Conservation (phyloP, 53 echinoderm and acorn worm species). For the Mesocentrotus franciscanus region DNA sequence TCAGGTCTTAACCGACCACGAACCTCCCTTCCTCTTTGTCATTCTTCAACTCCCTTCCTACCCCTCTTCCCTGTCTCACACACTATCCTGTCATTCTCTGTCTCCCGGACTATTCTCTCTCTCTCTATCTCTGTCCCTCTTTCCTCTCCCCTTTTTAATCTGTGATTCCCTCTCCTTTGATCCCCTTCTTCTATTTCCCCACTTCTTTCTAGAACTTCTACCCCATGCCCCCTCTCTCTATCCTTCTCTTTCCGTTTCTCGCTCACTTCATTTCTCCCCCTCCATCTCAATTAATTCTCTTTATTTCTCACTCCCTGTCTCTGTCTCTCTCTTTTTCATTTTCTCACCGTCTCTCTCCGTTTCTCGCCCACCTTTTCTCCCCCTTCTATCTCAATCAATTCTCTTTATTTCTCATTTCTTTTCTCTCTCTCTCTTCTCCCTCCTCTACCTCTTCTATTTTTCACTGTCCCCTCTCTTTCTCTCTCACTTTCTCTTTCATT, state of each 20-base stretch:
- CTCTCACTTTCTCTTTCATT: too few relatives aligned
- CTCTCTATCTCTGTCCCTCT: not conserved
- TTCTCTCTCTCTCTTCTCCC: not conserved
- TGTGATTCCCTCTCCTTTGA: not conserved
- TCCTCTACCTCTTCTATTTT: too few relatives aligned
- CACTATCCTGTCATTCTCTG: not conserved
- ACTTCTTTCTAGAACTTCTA: not conserved
- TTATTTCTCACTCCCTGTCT: not conserved
- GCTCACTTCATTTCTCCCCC: not conserved
- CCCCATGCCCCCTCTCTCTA: too few relatives aligned
- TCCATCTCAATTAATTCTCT: not conserved
- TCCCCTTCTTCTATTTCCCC: not conserved
- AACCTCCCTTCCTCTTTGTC: not conserved
- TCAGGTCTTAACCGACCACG: too few relatives aligned
- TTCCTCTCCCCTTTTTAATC: not conserved
- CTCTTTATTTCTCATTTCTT: not conserved
- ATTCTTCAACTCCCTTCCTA: not conserved
- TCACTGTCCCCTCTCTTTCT: not conserved
- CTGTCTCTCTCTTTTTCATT: not conserved
- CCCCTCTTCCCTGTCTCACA: not conserved
- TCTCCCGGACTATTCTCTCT: not conserved
- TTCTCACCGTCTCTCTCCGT: not conserved
- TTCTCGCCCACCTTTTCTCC: too few relatives aligned
- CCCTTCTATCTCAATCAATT: not conserved
- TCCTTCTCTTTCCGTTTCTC: not conserved